phyloP scores from a whole-genome alignment of 1,140 invertebrate genomes.

The Gyrodactylus salaris region DNA sequence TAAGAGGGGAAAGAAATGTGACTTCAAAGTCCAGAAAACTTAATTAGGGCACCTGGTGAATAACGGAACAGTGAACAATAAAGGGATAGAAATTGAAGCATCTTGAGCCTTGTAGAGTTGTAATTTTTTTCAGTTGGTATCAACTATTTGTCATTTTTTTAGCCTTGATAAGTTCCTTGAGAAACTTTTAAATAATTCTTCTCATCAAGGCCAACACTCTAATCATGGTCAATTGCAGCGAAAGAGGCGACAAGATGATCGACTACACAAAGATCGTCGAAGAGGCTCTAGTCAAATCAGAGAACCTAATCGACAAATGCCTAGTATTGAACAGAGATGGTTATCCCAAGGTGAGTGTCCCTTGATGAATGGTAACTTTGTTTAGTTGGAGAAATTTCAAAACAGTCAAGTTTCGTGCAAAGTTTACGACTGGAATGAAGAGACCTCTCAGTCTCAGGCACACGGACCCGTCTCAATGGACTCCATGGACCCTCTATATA shows the following conservation, averaged over 20 bases:
- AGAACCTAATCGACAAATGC: not conserved
- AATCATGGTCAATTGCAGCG: not conserved
- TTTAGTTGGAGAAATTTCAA: too few relatives aligned
- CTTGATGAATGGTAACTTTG: too few relatives aligned
- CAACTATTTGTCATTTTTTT: too few relatives aligned
- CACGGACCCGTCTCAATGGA: slow-evolving; percentile 46
- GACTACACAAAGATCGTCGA: not conserved
- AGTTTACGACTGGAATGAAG: slow-evolving; percentile 42
- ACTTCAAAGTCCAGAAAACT: too few relatives aligned
- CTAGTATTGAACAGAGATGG: not conserved
- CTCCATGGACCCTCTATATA: slow-evolving; percentile 53
- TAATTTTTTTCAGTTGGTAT: too few relatives aligned
- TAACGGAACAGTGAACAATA: too few relatives aligned
- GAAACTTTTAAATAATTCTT: too few relatives aligned
- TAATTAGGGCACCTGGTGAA: too few relatives aligned
- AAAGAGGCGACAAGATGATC: not conserved
- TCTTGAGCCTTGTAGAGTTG: too few relatives aligned
- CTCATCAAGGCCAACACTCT: not conserved
- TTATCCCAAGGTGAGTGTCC: not conserved
- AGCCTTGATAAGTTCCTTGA: too few relatives aligned
- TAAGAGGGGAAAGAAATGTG: too few relatives aligned
- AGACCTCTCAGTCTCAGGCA: slow-evolving; percentile 27
- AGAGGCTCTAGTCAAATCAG: not conserved
- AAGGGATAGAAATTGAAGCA: too few relatives aligned
- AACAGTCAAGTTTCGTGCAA: not conserved